Evolutionary conservation across 2,797 vertebrate genomes (phyloP).

Genomic region (Paguma larvata): DNA sequence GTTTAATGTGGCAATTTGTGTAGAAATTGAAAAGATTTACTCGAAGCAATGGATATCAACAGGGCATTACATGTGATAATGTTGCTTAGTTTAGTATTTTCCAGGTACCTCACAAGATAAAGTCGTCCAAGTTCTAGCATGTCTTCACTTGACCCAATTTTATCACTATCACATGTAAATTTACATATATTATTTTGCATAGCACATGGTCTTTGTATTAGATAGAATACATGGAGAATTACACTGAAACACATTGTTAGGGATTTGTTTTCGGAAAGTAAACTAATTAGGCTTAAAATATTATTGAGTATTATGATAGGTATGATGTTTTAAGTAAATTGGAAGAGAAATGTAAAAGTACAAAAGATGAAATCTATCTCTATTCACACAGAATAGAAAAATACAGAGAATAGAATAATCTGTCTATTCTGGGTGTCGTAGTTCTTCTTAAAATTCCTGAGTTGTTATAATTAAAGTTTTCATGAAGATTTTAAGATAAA

Average conservation of each 20-base stretch:
- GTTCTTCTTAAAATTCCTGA: background rate
- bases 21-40: background rate
- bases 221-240: background rate
- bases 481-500: background rate
- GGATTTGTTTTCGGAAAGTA: background rate
- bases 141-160: background rate
- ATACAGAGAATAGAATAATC: no score
- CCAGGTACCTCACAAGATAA: background rate
- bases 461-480: background rate
- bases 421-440: background rate
- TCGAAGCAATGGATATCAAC: background rate
- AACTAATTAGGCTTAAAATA: background rate
- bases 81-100: background rate
- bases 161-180: background rate
- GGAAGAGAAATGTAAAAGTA: background rate
- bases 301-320: background rate
- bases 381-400: no score
- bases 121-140: background rate
- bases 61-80: background rate
- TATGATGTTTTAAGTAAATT: slow-evolving; percentile 11
- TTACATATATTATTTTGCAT: background rate
- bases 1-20: background rate
- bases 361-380: background rate
- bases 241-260: background rate
- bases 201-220: background rate